These are phyloP conservation scores for Dendrophyllia cribrosa DNA, from an alignment of 64 coral and sea anemone genomes.

Conservation along the genomic window DNA sequence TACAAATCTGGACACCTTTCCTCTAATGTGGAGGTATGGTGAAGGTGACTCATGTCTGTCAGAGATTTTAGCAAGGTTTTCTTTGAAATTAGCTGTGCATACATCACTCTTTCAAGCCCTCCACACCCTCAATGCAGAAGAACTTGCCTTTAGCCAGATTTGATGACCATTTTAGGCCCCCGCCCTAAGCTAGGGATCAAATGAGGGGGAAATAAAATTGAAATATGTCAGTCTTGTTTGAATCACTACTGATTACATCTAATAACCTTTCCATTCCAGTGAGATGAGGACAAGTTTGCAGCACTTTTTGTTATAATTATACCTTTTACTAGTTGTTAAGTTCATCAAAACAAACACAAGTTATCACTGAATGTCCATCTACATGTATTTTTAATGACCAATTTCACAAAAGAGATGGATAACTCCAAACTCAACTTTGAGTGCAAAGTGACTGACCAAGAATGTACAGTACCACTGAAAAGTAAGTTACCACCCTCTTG, in stretches of 20 bases:
- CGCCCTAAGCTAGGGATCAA: conserved; percentile 98
- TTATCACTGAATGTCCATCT: no score
- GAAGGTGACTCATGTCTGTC: conserved; percentile 5
- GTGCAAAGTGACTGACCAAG: no score
- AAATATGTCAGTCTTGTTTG: conserved; percentile 34
- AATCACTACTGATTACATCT: not conserved
- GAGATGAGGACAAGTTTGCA: not conserved
- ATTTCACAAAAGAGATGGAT: no score
- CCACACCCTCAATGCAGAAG: conserved; percentile 29
- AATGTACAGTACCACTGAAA: no score
- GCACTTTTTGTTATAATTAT: no score
- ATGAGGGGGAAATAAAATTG: conserved; percentile 88
- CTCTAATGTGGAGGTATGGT: no score
- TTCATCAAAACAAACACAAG: no score
- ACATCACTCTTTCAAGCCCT: conserved; percentile 47
- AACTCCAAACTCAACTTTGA: no score
- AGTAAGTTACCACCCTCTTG: no score
- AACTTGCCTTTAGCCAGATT: conserved; percentile 99
- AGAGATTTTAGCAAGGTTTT: not conserved
- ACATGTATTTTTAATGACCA: no score
- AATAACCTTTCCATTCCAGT: not conserved
- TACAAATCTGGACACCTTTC: no score
- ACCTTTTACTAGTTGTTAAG: no score
- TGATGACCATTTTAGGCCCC: conserved; percentile 97
- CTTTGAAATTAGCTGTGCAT: conserved; percentile 7